Conservation (phyloP, 2,113 vertebrate genomes). For the Centropus bengalensis region DNA sequence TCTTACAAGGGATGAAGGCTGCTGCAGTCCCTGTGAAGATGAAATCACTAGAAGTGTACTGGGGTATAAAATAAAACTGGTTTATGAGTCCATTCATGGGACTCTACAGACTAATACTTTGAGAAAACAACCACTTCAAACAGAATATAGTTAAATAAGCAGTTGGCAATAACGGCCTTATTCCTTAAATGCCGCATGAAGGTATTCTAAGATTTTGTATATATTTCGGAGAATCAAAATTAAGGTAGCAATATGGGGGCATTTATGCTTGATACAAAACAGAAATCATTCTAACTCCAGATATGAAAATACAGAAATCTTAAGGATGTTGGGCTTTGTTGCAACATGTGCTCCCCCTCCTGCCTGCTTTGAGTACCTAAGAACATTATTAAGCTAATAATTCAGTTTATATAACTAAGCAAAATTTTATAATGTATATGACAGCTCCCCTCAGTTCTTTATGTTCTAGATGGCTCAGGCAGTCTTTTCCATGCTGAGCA, state of each 20-base stretch:
- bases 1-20: not conserved
- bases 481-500: not conserved
- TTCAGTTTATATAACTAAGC: not conserved
- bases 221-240: not conserved
- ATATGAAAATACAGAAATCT: not conserved
- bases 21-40: not conserved
- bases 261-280: not conserved
- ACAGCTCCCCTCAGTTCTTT: not conserved
- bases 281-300: not conserved
- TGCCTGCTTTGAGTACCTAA: not conserved
- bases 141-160: not conserved
- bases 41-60: not conserved
- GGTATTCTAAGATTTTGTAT: not conserved
- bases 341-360: conserved; percentile 14
- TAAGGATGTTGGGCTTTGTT: not conserved
- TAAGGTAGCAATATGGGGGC: not conserved
- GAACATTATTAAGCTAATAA: not conserved
- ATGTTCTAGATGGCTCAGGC: not conserved
- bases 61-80: not conserved
- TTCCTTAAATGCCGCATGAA: not conserved
- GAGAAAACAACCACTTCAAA: not conserved
- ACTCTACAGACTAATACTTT: not conserved
- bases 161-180: not conserved
- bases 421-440: not conserved
- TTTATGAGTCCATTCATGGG: not conserved